Conservation (phyloP, 2,888 invertebrate genomes). For the Melanostoma scalare region DNA sequence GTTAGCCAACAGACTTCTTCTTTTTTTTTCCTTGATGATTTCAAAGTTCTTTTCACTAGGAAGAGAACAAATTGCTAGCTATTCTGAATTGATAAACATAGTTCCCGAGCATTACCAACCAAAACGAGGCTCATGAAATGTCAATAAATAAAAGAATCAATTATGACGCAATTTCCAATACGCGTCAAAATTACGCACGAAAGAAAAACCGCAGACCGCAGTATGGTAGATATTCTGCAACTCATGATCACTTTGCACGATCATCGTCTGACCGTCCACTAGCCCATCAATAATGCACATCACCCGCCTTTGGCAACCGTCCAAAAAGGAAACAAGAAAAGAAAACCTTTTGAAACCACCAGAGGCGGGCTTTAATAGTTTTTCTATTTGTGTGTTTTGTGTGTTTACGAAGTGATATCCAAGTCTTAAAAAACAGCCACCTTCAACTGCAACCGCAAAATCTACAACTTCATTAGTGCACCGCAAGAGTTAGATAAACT, state of each 20-base stretch:
- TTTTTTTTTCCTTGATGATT: background rate
- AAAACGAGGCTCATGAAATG: no score
- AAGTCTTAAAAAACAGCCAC: background rate
- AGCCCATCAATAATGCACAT: background rate
- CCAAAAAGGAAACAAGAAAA: conserved; percentile 7
- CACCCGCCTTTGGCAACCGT: background rate
- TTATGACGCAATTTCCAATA: background rate
- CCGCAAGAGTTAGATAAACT: conserved; percentile 28
- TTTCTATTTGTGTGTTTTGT: conserved; percentile 11
- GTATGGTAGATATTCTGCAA: background rate
- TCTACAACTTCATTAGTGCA: conserved; percentile 46
- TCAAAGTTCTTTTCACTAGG: background rate
- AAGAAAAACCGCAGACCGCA: background rate
- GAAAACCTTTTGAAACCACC: background rate
- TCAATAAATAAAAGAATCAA: no score
- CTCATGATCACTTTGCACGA: background rate
- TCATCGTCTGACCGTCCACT: conserved; percentile 14
- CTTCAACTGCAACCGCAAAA: conserved; percentile 1
- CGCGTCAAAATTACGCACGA: background rate
- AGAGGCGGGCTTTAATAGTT: conserved; percentile 1
- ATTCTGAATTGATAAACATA: no score
- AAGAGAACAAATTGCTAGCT: background rate
- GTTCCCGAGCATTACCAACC: no score
- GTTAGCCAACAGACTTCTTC: background rate
- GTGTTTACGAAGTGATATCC: background rate